Conservation (phyloP, 2,888 invertebrate species). For the Lapara coniferarum region DNA sequence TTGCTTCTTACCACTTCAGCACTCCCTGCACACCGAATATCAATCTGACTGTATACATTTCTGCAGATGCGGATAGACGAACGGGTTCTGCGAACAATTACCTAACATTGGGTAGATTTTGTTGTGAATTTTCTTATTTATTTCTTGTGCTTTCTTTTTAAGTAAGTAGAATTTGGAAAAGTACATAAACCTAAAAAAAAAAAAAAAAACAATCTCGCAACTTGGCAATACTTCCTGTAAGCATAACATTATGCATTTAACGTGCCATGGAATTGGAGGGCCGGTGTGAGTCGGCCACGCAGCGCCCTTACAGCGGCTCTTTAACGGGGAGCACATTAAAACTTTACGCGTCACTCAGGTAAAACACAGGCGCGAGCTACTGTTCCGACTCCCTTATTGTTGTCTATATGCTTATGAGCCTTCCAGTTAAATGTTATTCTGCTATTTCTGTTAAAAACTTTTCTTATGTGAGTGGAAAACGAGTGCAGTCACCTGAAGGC, state of each 20-base stretch:
- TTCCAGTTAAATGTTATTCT: not conserved
- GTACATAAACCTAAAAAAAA: not conserved
- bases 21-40: no score
- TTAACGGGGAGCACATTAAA: slow-evolving; percentile 5
- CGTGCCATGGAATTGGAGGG: slow-evolving; percentile 17
- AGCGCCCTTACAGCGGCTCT: not conserved
- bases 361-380: not conserved
- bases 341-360: slow-evolving; percentile 1
- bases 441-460: not conserved
- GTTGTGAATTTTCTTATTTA: no score
- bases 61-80: no score
- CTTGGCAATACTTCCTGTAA: not conserved
- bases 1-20: no score
- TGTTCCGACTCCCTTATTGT: not conserved
- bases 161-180: no score
- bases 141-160: no score
- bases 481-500: no score
- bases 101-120: no score
- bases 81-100: no score
- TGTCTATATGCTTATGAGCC: not conserved
- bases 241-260: slow-evolving; percentile 11
- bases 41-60: no score
- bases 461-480: no score
- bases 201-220: not conserved
- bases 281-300: not conserved